Percentiles rank a stretch among this genome's conserved stretches.
phyloP scores from a whole-genome alignment of 2,113 vertebrate species.

The Hippocampus guttulatus region DNA sequence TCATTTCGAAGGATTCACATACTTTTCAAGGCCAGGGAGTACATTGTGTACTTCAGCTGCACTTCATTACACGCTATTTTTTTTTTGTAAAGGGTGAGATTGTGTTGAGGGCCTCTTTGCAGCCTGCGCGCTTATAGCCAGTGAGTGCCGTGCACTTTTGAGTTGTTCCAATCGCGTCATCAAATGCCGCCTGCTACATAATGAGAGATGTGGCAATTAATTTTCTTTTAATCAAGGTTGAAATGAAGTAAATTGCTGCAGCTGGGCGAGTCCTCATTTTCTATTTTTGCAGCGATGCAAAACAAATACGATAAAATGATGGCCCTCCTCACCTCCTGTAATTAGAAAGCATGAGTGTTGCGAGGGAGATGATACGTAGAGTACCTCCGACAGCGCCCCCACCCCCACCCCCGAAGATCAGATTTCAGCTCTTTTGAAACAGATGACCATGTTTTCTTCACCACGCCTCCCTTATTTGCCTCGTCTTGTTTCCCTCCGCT shows the following conservation, averaged over 20 bases:
- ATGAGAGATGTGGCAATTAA: slow-evolving; percentile 99
- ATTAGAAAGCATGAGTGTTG: slow-evolving; percentile 99
- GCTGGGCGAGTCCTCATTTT: slow-evolving; percentile 97
- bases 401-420: slow-evolving; percentile 65
- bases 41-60: neutral
- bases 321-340: slow-evolving; percentile 99
- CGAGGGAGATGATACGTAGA: slow-evolving; percentile 84
- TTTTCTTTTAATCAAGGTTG: slow-evolving; percentile 99
- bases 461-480: slow-evolving; percentile 64
- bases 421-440: slow-evolving; percentile 76
- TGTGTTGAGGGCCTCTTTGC: slow-evolving; percentile 31
- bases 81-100: neutral
- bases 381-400: slow-evolving; percentile 53
- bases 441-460: slow-evolving; percentile 76
- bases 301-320: slow-evolving; percentile 99
- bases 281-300: slow-evolving; percentile 99
- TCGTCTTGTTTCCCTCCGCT: slow-evolving; percentile 52
- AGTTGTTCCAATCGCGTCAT: slow-evolving; percentile 79
- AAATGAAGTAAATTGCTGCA: slow-evolving; percentile 98
- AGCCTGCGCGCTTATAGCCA: slow-evolving; percentile 53
- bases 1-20: neutral
- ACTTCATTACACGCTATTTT: too few species aligned
- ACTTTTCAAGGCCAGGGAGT: neutral
- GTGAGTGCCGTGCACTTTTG: slow-evolving; percentile 50
- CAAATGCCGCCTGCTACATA: slow-evolving; percentile 92